phyloP scores from a whole-genome alignment of 2,797 vertebrate genomes.

The Brachyrhaphis roseni region DNA sequence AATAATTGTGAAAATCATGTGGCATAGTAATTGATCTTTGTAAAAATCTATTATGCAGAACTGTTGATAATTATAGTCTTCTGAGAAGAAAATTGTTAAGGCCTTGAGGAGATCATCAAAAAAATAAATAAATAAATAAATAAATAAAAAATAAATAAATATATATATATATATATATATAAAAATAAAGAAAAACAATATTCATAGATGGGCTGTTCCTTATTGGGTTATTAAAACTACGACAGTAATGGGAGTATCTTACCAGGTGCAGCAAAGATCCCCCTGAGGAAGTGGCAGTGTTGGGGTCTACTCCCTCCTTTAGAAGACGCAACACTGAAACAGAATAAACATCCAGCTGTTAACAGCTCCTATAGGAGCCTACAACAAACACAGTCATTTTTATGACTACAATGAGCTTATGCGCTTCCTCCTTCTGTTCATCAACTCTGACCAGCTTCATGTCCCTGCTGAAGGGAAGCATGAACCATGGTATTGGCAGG shows the following conservation, averaged over 20 bases:
- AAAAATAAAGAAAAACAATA: background rate
- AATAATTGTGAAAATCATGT: constrained; percentile 7
- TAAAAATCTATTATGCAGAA: constrained; percentile 14
- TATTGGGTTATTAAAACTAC: background rate
- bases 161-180: no score
- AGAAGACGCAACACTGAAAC: constrained; percentile 89
- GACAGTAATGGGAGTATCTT: constrained; percentile 57
- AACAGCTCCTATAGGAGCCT: constrained; percentile 9
- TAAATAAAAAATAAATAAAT: no score
- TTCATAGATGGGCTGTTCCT: background rate
- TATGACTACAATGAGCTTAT: background rate
- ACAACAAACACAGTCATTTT: background rate
- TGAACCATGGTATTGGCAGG: background rate
- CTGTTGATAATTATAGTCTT: constrained; percentile 8
- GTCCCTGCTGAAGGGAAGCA: no score
- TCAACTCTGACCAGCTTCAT: background rate
- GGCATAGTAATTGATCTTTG: constrained; percentile 8
- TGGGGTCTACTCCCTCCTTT: constrained; percentile 89
- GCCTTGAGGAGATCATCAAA: background rate
- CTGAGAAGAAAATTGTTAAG: constrained; percentile 11
- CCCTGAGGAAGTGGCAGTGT: constrained; percentile 83
- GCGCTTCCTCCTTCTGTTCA: background rate
- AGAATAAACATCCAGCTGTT: constrained; percentile 47
- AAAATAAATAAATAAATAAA: background rate
- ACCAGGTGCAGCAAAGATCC: constrained; percentile 95